Evolutionary conservation across 2,888 invertebrate genomes (phyloP), one percentile per base, ranked within the genome.

Genomic region (Mongoloraphidia duomilia): DNA sequence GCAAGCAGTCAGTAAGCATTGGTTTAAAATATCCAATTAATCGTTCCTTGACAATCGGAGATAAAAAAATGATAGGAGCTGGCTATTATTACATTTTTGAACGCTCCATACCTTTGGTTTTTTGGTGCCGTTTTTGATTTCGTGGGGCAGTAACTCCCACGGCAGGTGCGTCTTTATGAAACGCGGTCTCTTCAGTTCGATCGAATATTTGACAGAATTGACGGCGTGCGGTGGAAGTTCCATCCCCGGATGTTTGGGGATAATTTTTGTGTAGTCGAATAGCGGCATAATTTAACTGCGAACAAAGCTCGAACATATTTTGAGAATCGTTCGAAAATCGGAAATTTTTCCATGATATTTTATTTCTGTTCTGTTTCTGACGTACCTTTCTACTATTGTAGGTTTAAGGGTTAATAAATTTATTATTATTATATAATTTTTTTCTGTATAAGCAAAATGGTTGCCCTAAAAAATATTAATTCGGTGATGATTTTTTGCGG

Each of bases 81-180:
- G 2, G 17, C 4, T 17, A 17, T 4, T n/a, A 40, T 8, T 40
- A 8, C 34, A 36, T 14, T 12, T 41, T 9, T 34, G 35, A 37
- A 37, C 9, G 10, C 5, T 35, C 11, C 14, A 5, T 44, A 64
- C 64, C 57, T 64, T 67, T 2, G 69, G 66, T 49, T 61, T 64
- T 50, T 64, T 69, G 12, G 58, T 57, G 10, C 64, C 63, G n/a
- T 58, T 62, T 49, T 64, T 61, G 39, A 71, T 62, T 54, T 68
- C 72, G 47, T 54, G 64, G 0, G 82, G 81, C n/a, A 82, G 61
- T 17, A 80, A 61, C 1, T 75, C 68, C 46, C 75, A 69, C 0
- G 81, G 80, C 38, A 82, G 63, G 59, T 82, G 82, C 0, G 79
- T 76, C 62, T 82, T 82, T 43, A 82, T 75, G 55, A 75, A 77